phyloP scores from a whole-genome alignment of 1,140 invertebrate species.

The Drosophila parabipectinata region DNA sequence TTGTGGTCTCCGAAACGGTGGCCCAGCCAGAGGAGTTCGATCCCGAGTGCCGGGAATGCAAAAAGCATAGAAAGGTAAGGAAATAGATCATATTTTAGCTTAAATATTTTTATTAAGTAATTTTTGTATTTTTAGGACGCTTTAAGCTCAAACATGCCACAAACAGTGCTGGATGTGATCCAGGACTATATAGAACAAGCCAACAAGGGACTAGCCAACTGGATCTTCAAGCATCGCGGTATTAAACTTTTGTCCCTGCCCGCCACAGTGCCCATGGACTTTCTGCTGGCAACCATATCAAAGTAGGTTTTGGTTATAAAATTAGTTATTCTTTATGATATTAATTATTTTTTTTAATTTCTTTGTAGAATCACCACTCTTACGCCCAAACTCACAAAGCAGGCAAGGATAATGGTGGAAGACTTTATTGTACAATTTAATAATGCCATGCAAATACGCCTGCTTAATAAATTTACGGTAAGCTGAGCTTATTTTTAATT shows the following conservation, averaged over 20 bases:
- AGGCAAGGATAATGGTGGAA: constrained; percentile 66
- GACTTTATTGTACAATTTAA: constrained; percentile 69
- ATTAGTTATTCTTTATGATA: not conserved
- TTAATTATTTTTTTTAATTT: not conserved
- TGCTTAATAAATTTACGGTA: constrained; percentile 78
- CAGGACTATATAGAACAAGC: constrained; percentile 96
- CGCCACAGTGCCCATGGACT: constrained; percentile 93
- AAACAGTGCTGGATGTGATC: constrained; percentile 93
- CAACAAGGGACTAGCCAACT: constrained; percentile 95
- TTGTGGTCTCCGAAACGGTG: constrained; percentile 88
- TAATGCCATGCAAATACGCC: constrained; percentile 67
- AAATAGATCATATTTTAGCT: not conserved
- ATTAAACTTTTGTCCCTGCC: constrained; percentile 93
- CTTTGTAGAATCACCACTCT: constrained; percentile 61
- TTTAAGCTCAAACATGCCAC: constrained; percentile 92
- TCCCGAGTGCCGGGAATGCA: constrained; percentile 93
- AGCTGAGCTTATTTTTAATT: constrained; percentile 16
- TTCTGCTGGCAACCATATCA: constrained; percentile 91
- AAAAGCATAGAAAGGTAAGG: constrained; percentile 91
- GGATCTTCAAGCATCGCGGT: constrained; percentile 93
- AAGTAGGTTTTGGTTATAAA: constrained; percentile 87
- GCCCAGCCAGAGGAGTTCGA: constrained; percentile 89
- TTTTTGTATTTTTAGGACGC: constrained; percentile 88
- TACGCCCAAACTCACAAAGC: constrained; percentile 75
- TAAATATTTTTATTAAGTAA: not conserved